Percentiles rank a stretch among this genome's conserved stretches.
Conservation (phyloP, 2,797 vertebrate genomes). For the Petrocephalus sullivani region DNA sequence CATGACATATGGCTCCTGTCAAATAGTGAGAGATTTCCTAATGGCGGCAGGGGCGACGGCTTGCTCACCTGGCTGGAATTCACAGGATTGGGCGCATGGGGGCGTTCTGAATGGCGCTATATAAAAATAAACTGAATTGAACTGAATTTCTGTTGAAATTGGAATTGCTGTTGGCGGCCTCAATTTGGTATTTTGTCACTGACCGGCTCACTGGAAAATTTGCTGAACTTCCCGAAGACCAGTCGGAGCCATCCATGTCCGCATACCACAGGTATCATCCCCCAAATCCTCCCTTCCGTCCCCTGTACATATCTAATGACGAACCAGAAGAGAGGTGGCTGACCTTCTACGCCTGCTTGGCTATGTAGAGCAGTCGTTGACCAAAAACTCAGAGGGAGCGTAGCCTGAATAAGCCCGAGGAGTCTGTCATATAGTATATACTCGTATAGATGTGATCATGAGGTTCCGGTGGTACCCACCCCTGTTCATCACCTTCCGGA, state of each 20-base stretch:
- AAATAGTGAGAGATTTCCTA: background rate
- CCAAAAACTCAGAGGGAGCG: background rate
- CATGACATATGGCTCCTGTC: background rate
- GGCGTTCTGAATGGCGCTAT: too few relatives aligned
- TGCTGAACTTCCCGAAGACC: background rate
- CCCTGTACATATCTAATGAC: background rate
- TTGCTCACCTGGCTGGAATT: background rate
- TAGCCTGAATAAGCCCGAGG: background rate
- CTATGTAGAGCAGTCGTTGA: background rate
- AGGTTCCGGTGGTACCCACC: background rate
- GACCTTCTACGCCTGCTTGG: background rate
- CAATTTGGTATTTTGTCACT: background rate
- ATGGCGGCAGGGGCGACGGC: background rate
- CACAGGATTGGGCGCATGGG: background rate
- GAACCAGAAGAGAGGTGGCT: background rate
- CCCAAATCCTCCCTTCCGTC: background rate
- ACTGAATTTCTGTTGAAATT: too few relatives aligned
- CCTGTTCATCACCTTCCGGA: background rate
- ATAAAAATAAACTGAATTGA: too few relatives aligned
- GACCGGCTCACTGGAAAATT: background rate
- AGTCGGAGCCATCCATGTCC: background rate
- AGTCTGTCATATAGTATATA: background rate
- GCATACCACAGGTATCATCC: background rate
- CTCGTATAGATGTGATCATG: background rate
- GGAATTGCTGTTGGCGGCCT: too few relatives aligned